Conservation (phyloP, 2,113 vertebrate species). For the Paedocypris sp. region DNA sequence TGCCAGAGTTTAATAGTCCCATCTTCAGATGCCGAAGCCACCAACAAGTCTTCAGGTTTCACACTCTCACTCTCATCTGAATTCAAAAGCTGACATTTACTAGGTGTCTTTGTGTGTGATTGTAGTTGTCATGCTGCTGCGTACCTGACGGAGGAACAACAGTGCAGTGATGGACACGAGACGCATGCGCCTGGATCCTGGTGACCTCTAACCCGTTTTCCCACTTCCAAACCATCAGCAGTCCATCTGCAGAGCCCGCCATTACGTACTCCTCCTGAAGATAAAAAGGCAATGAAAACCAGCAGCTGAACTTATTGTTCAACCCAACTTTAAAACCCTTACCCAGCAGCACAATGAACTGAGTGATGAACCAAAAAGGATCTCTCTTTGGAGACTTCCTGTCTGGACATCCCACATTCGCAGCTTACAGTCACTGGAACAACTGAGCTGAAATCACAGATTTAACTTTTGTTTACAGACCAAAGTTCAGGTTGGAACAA, state of each 20-base stretch:
- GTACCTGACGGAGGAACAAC: conserved; percentile 38
- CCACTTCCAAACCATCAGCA: conserved; percentile 69
- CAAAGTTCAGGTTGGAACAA: neutral
- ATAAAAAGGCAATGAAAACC: neutral
- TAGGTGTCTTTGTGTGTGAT: neutral
- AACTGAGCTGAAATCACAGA: conserved; percentile 55
- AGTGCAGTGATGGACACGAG: conserved; percentile 58
- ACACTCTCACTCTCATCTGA: conserved; percentile 27
- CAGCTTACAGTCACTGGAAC: conserved; percentile 67
- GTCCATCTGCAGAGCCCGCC: conserved; percentile 62
- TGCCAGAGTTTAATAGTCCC: conserved; percentile 58
- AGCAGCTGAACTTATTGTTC: neutral
- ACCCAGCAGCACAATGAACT: conserved; percentile 63
- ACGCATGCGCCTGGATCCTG: conserved; percentile 64
- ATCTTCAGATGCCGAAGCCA: conserved; percentile 58
- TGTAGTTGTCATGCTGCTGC: conserved; percentile 4
- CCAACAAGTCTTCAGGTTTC: conserved; percentile 41
- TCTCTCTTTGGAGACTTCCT: conserved; percentile 47
- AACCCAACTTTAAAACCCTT: conserved; percentile 31
- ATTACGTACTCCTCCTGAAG: conserved; percentile 61
- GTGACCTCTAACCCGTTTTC: conserved; percentile 59
- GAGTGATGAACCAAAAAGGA: conserved; percentile 59
- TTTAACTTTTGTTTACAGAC: neutral
- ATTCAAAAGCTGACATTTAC: conserved; percentile 5
- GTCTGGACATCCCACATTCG: conserved; percentile 62